These are phyloP conservation scores for Prionailurus viverrinus DNA, from an alignment of 2,113 vertebrate genomes.

Conservation along the genomic window DNA sequence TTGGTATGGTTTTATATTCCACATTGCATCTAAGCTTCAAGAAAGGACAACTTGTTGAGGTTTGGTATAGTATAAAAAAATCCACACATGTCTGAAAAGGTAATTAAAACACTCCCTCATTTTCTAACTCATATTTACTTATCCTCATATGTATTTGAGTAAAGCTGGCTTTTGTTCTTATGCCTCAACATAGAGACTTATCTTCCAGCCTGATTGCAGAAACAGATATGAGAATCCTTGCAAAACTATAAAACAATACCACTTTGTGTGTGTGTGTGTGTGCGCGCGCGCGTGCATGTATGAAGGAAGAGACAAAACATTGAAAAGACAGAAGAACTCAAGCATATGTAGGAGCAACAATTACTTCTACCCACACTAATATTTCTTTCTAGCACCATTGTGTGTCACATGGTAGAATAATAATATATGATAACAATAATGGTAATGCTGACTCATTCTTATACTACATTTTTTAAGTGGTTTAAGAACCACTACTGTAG, in stretches of 20 bases:
- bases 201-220: background rate
- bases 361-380: background rate
- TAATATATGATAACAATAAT: background rate
- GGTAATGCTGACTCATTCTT: background rate
- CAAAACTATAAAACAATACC: background rate
- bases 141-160: background rate
- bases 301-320: background rate
- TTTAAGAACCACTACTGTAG: background rate
- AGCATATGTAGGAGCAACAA: background rate
- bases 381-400: background rate
- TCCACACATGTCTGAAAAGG: background rate
- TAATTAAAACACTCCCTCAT: background rate
- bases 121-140: background rate
- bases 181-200: background rate
- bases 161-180: background rate
- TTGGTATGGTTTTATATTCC: background rate
- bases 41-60: background rate
- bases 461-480: background rate
- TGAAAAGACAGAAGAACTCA: background rate
- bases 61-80: background rate
- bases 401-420: background rate
- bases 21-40: background rate
- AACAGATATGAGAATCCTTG: background rate
- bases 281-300: rapidly evolving
- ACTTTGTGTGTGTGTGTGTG: background rate